Evolutionary conservation across 2,113 vertebrate species (phyloP).

Genomic region (Channa argus): DNA sequence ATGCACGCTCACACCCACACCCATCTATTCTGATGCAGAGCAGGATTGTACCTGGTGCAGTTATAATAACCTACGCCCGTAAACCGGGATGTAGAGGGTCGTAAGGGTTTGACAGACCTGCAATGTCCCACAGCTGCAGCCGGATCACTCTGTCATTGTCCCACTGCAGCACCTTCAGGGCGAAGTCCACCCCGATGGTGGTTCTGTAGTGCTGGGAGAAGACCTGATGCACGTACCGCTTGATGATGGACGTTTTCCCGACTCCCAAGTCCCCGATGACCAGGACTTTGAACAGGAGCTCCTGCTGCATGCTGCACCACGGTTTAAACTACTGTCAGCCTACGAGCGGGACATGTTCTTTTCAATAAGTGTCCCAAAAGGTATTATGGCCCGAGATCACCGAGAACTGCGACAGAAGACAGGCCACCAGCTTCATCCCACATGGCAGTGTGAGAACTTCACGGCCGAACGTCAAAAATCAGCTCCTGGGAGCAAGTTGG

Average conservation of each 20-base stretch:
- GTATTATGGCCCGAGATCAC: neutral
- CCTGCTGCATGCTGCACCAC: conserved; percentile 75
- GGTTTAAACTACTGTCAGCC: no score
- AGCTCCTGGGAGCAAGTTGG: neutral
- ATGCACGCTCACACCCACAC: no score
- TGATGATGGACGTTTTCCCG: conserved; percentile 85
- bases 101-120: conserved; percentile 72
- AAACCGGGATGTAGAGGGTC: neutral
- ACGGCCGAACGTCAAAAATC: neutral
- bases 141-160: conserved; percentile 80
- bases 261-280: conserved; percentile 86
- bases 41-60: no score
- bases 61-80: neutral
- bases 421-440: conserved; percentile 8
- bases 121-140: conserved; percentile 87
- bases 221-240: conserved; percentile 85
- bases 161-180: conserved; percentile 84
- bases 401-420: neutral
- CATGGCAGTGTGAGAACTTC: neutral
- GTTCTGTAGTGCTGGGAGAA: conserved; percentile 86
- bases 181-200: conserved; percentile 87
- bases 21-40: no score
- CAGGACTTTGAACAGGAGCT: conserved; percentile 83
- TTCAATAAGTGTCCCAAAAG: no score
- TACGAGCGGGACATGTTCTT: no score